Conservation (phyloP, 2,888 invertebrate genomes). For the Neocrepidodera transversa region DNA sequence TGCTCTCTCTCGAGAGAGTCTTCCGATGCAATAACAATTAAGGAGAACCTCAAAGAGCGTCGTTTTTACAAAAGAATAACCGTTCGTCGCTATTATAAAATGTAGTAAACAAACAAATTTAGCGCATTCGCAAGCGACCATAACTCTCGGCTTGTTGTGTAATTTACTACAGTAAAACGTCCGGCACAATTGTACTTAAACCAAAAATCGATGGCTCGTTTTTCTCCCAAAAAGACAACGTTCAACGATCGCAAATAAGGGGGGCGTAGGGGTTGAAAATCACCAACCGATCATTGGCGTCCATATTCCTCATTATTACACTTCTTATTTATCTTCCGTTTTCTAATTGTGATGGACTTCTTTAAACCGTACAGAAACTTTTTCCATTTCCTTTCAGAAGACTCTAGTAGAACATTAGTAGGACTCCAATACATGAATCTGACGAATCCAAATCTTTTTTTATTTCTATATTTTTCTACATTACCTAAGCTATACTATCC, state of each 20-base stretch:
- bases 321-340: no score
- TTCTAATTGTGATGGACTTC: no score
- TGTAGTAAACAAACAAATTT: conserved; percentile 40
- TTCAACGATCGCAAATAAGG: background rate
- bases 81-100: conserved; percentile 32
- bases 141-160: conserved; percentile 34
- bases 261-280: background rate
- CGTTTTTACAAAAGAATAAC: conserved; percentile 21
- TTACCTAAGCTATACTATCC: no score
- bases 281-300: no score
- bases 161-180: conserved; percentile 36
- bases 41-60: conserved; percentile 27
- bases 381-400: no score
- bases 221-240: conserved; percentile 22
- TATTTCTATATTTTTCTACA: no score
- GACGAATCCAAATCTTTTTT: no score
- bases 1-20: conserved; percentile 10
- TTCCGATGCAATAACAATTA: conserved; percentile 28
- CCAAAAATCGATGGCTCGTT: conserved; percentile 39
- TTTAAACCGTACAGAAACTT: no score
- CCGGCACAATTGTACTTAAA: conserved; percentile 38
- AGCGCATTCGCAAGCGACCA: conserved; percentile 28
- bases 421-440: no score
- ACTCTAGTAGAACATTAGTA: no score
- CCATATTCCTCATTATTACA: no score